A percentile compares a stretch with the other conserved stretches of the same genome.
Evolutionary conservation across 2,113 vertebrate species (phyloP).

Genomic region (Nothoprocta pentlandii): DNA sequence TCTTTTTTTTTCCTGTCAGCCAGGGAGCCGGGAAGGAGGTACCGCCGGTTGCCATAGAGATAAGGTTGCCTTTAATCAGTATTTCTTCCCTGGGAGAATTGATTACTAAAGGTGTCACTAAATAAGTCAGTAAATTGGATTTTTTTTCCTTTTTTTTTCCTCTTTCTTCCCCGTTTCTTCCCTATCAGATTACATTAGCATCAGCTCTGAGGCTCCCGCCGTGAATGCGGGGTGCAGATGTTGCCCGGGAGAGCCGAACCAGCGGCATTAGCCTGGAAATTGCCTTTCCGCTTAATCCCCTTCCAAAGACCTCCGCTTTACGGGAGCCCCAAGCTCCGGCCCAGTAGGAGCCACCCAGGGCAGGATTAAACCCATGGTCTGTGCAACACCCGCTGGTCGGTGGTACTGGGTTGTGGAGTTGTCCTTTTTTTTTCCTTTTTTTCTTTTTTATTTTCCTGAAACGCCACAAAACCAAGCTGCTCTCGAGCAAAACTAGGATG

Average conservation of each 20-base stretch:
- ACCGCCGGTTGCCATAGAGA: slow-evolving; percentile 74
- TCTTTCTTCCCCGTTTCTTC: neutral
- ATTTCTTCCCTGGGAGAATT: slow-evolving; percentile 62
- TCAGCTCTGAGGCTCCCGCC: neutral
- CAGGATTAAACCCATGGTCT: no score
- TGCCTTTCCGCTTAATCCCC: neutral
- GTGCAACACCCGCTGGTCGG: no score
- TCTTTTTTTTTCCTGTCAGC: neutral
- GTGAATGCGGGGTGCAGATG: neutral
- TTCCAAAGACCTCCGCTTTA: neutral
- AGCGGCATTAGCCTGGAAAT: slow-evolving; percentile 3
- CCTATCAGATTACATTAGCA: neutral
- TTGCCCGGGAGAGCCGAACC: neutral
- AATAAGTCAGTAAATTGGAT: slow-evolving; percentile 52
- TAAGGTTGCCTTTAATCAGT: slow-evolving; percentile 68
- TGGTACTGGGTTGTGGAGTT: no score
- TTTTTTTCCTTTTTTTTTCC: neutral
- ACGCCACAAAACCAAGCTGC: neutral
- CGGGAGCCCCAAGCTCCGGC: neutral
- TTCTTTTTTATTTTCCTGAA: no score
- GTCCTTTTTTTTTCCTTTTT: no score
- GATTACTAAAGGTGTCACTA: slow-evolving; percentile 51
- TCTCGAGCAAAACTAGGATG: no score
- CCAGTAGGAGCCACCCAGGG: neutral
- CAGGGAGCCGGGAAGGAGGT: slow-evolving; percentile 59